A percentile compares a stretch with the other conserved stretches of the same genome.
Conservation (phyloP, 1,140 invertebrate genomes). For the Pteromalus puparum region DNA sequence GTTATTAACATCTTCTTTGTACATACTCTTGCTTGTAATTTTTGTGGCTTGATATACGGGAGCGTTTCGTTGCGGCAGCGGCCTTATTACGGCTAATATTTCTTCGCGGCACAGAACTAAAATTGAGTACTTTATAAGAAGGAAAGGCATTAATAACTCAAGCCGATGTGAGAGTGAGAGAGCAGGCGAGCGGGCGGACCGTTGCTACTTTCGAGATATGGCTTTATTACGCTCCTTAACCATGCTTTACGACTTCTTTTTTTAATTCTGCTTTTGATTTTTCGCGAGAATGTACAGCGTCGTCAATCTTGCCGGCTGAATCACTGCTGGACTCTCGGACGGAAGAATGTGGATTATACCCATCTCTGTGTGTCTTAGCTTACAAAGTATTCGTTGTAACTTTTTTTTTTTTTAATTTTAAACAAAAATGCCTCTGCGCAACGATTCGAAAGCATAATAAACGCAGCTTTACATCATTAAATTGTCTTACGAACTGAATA, state of each 20-base stretch:
- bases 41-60: conserved; percentile 61
- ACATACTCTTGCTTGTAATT: conserved; percentile 55
- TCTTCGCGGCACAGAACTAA: conserved; percentile 61
- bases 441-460: neutral
- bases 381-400: neutral
- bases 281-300: neutral
- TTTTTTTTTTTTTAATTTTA: too few species aligned
- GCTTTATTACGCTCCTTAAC: conserved; percentile 48
- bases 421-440: neutral
- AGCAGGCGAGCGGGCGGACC: conserved; percentile 43
- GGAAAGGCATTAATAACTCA: conserved; percentile 56
- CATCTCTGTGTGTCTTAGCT: neutral
- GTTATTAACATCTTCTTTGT: conserved; percentile 64
- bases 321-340: neutral
- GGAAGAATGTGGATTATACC: neutral
- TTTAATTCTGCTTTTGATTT: conserved; percentile 37
- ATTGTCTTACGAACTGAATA: neutral
- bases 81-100: conserved; percentile 65
- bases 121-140: conserved; percentile 67
- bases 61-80: conserved; percentile 57
- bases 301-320: neutral
- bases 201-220: conserved; percentile 59
- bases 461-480: neutral
- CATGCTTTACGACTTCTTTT: conserved; percentile 43
- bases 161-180: neutral